These are phyloP conservation scores for Toxotes lorentzi DNA, from an alignment of 2,797 vertebrate species.

Conservation along the genomic window DNA sequence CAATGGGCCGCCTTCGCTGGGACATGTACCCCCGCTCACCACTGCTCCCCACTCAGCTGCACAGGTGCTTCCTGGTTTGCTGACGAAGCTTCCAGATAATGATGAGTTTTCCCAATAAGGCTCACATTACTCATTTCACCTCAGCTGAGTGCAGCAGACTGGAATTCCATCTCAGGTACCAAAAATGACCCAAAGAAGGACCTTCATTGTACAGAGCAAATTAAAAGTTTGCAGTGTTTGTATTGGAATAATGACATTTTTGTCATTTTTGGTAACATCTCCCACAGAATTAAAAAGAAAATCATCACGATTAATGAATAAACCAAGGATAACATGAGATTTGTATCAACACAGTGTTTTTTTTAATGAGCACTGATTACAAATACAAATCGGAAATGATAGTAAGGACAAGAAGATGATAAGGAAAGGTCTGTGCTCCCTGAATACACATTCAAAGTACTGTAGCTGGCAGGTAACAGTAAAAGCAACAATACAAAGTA, in stretches of 20 bases:
- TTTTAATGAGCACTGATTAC: no score
- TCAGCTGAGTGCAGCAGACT: constrained; percentile 44
- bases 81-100: constrained; percentile 67
- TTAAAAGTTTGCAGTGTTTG: neutral
- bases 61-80: constrained; percentile 86
- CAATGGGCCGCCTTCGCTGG: constrained; percentile 75
- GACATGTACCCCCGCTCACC: constrained; percentile 12
- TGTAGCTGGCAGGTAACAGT: no score
- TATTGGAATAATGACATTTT: neutral
- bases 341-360: no score
- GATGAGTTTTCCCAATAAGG: constrained; percentile 66
- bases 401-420: no score
- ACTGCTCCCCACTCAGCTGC: constrained; percentile 42
- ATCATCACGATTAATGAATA: neutral
- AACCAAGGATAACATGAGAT: neutral
- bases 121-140: constrained; percentile 64
- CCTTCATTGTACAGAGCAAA: neutral
- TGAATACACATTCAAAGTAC: no score
- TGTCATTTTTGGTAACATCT: constrained; percentile 27
- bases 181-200: constrained; percentile 19
- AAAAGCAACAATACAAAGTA: no score
- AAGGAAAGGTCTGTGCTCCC: no score
- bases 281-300: neutral
- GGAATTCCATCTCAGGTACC: constrained; percentile 28
- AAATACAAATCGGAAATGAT: no score